Base-by-base conservation (phyloP, 2,797 vertebrate species). In the Bufotes viridis region DNA sequence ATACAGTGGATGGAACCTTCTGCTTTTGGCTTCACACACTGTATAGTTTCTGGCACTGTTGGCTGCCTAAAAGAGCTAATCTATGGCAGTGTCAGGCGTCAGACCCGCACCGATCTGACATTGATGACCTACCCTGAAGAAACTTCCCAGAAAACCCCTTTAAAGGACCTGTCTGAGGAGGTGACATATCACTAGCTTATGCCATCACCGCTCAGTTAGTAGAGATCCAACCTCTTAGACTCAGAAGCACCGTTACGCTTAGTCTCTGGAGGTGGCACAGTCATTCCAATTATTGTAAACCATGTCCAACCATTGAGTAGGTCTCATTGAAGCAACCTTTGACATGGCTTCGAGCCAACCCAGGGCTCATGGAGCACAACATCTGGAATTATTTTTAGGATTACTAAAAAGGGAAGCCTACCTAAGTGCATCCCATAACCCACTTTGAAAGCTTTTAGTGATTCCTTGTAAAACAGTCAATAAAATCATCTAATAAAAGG, bases 401-500 rank as follows among this genome's bases (percentile, higher is more conserved):
- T 20, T n/a, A 22, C 72, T 75, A 22, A 22, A n/a, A 76, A 7
- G 53, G 12, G 49, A 76, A 76, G 74, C 14, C 74, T 49, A 75
- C 72, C 8, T 78, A 78, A 78, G 42, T 53, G 75, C 51, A 55
- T n/a, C 22, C 22, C 9, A 78, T 78, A 22, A 55, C 75, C 75
- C 51, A 75, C 75, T 55, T 24, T 53, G 49, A 55, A 78, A 78
- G 75, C 75, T 29, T 81, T 49, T 67, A 49, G 58, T 20, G 26
- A 81, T 67, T 61, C 26, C 80, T 81, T 65, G 55, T 63, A 61
- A 81, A 81, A 42, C 24, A 81, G 78, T 81, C 55, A 29, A 12
- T 61, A 58, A 63, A 81, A 61, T 61, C 7, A 26, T 12, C 20
- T 61, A 81, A 81, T 53, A 61, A 51, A 55, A 78, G 75, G 75